These are phyloP conservation scores for Cetoscarus ocellatus DNA, from an alignment of 2,797 vertebrate genomes.

Conservation along the genomic window DNA sequence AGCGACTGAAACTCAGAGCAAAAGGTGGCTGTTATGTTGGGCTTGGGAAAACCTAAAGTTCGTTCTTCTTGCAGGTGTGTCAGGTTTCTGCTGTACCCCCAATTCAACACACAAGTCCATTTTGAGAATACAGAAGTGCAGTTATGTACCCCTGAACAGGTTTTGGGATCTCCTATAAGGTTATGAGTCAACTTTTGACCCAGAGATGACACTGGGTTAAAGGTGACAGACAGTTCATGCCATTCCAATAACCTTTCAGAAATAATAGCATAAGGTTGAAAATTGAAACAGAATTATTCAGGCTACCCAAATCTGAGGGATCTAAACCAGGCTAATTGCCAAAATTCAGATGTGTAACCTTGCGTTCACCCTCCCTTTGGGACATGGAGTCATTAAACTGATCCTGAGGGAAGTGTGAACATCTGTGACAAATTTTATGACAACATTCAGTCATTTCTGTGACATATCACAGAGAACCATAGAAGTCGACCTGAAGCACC, in stretches of 20 bases:
- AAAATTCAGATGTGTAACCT: constrained; percentile 16
- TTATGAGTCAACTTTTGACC: no score
- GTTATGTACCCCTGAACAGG: no score
- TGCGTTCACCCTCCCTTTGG: constrained; percentile 1
- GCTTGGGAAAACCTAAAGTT: no score
- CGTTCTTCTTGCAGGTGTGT: no score
- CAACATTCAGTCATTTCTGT: neutral
- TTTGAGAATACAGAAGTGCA: no score
- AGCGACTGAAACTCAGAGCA: no score
- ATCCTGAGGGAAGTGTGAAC: neutral
- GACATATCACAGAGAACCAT: neutral
- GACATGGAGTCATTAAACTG: neutral
- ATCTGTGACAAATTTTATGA: neutral
- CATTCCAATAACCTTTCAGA: neutral
- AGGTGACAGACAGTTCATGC: constrained; percentile 2
- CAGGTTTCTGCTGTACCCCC: no score
- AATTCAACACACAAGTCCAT: no score
- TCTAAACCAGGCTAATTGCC: constrained; percentile 10
- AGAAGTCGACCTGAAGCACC: neutral
- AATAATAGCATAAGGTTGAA: neutral
- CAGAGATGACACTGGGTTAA: neutral
- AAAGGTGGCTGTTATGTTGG: no score
- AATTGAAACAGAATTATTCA: neutral
- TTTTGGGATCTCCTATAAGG: no score
- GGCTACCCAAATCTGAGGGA: neutral